Evolutionary conservation across 2,888 invertebrate species (phyloP), one percentile per base, ranked within the genome.

Genomic region (Stenurella melanura): DNA sequence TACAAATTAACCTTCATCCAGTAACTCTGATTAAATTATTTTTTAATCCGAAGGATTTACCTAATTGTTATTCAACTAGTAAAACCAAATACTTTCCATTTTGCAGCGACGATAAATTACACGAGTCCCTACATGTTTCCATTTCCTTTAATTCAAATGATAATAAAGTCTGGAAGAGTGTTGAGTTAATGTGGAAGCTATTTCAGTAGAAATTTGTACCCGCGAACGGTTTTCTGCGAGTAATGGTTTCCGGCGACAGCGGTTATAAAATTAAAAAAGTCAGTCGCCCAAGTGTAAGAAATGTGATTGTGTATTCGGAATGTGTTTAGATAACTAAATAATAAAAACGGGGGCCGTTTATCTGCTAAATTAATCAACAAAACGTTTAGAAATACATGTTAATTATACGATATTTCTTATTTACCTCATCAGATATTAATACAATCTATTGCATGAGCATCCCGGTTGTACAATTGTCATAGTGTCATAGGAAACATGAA

Each of bases 61-160:
- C 71, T 71, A 61, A 71, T 71, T 71, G 71, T 58, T 61, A 71
- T 71, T 71, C 71, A 71, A 61, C 61, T 50, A 38, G 71, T 38
- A 71, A 71, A 71, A 50, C 71, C 30, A 58, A 71, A 71, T 61
- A 71, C 61, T 30, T 38, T 19, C 50, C 21, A 10, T 60, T 50
- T 71, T 50, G 61, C 50, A 50, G 30, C 21, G 50, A 61, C 54
- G n/a, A 71, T 71, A 71, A 71, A 71, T 71, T 71, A 71, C 61
- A 61, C 21, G 61, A 50, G 54, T 30, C 50, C 60, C 19, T 71
- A 54, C 56, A 57, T 34, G 57, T 58, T 34, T 69, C 38, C 69
- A 58, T 61, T 34, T 61, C 61, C 61, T 30, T 71, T 61, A 15
- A 26, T 21, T n/a, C 71, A n/a, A 61, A 61, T n/a, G 60, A 61